Evolutionary conservation across 2,797 vertebrate genomes (phyloP).

Genomic region (Manis pentadactyla): DNA sequence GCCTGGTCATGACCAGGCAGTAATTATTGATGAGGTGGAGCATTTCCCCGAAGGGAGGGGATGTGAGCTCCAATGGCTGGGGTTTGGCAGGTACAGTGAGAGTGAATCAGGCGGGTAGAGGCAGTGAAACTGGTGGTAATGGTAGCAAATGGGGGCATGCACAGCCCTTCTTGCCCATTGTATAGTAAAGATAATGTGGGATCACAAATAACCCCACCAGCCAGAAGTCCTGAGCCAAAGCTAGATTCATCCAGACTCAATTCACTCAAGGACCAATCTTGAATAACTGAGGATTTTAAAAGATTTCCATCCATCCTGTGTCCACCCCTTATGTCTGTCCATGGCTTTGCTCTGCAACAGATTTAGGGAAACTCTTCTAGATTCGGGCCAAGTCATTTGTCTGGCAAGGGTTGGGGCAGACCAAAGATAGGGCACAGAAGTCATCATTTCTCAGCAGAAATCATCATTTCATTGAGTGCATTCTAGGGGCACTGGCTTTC

Average conservation of each 20-base stretch:
- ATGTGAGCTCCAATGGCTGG: not conserved
- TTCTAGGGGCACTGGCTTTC: not conserved
- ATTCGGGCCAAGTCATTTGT: not conserved
- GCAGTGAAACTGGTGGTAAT: accelerated
- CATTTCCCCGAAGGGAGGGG: not conserved
- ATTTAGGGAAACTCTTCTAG: not conserved
- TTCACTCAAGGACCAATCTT: not conserved
- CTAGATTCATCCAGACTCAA: not conserved
- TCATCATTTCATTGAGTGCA: not conserved
- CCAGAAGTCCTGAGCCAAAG: not conserved
- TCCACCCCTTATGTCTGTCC: not conserved
- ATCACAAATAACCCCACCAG: not conserved
- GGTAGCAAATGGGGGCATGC: not conserved
- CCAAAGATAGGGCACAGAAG: not conserved
- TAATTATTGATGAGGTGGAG: not conserved
- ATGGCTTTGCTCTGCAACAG: not conserved
- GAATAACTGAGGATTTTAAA: not conserved
- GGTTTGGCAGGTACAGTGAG: not conserved
- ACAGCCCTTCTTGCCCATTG: not conserved
- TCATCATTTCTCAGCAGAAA: not conserved
- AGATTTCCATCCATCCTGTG: not conserved
- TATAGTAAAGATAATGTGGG: not conserved
- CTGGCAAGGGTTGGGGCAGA: not conserved
- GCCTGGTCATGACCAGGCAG: not conserved
- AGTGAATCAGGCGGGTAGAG: accelerated